Evolutionary conservation across 37 sponge, comb jelly and placozoan species (phyloP).

Genomic region (Dysidea cf. avara): DNA sequence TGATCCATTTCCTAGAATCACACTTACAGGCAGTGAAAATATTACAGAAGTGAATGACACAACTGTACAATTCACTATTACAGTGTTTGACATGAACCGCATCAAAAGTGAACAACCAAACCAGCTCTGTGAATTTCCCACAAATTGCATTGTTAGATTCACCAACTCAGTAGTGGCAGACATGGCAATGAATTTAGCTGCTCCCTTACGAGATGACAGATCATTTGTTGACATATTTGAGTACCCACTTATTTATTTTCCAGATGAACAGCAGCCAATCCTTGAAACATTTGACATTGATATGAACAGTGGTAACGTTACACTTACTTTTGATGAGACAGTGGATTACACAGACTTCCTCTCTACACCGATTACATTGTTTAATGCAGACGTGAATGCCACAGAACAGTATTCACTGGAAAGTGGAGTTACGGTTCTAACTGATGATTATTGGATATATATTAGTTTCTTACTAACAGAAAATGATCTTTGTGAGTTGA

Average conservation of each 20-base stretch:
- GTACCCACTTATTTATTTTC: conserved; percentile 21
- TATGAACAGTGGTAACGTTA: conserved; percentile 73
- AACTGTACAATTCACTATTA: conserved; percentile 64
- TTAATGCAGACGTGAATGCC: conserved; percentile 45
- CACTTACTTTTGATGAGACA: conserved; percentile 87
- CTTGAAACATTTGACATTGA: conserved; percentile 63
- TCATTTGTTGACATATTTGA: conserved; percentile 34
- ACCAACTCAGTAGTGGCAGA: conserved; percentile 55
- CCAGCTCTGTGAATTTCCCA: conserved; percentile 39
- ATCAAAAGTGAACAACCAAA: conserved; percentile 60
- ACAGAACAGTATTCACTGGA: conserved; percentile 54
- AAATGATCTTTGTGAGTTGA: conserved; percentile 53
- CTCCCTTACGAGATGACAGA: conserved; percentile 24
- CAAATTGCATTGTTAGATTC: conserved; percentile 71
- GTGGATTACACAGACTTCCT: conserved; percentile 36
- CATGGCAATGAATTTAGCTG: conserved; percentile 80
- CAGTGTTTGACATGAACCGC: conserved; percentile 63
- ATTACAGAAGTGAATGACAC: conserved; percentile 73
- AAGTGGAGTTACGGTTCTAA: neutral
- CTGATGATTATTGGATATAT: conserved; percentile 70
- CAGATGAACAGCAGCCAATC: conserved; percentile 46
- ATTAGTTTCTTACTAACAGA: conserved; percentile 54
- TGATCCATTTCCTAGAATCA: conserved; percentile 18
- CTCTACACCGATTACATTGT: conserved; percentile 59
- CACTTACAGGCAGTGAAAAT: conserved; percentile 68